Evolutionary conservation across 2,888 invertebrate genomes (phyloP), one percentile per base, ranked within the genome.

Genomic region (Xestia sexstrigata): DNA sequence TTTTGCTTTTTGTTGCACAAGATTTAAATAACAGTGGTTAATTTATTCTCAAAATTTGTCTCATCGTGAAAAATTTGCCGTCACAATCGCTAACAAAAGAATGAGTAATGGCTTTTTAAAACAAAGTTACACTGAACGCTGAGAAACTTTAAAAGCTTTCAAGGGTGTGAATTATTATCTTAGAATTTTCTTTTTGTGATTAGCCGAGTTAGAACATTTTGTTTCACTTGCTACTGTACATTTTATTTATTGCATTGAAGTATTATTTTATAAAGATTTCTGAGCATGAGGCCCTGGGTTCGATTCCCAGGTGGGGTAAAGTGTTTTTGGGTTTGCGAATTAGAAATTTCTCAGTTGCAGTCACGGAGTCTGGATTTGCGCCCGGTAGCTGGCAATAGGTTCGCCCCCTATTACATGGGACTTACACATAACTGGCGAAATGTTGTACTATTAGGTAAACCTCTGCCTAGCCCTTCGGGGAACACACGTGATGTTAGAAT

Each of bases 11-110:
- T 95, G 95, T 94, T 95, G 93, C 93, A 92, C 92, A 91, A 95
- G 95, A 96, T 96, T 95, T n/a, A n/a, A n/a, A 95, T 93, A 95
- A 94, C 94, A 93, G 89, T 92, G 94, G 93, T 95, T 95, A 96
- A 96, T 96, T 96, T 96, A 96, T 96, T 94, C 95, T 92, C 94
- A 87, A 95, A 96, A 96, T 96, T 96, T 96, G 96, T 96, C 96
- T 95, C 96, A 94, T 95, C 95, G 92, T 94, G 95, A 96, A 96
- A 96, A 96, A 95, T 96, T 95, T 93, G 89, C 93, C 91, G 90
- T 93, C 94, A 92, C 94, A 93, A 94, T 95, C 91, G 95, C 96
- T 92, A 94, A 96, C 96, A 96, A 96, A 96, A 96, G 96, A 94
- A 95, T 96, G 96, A 96, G 89, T 95, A 96, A 96, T 96, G 93